Base-by-base conservation (phyloP, 2,113 vertebrate species). In the Menura novaehollandiae region DNA sequence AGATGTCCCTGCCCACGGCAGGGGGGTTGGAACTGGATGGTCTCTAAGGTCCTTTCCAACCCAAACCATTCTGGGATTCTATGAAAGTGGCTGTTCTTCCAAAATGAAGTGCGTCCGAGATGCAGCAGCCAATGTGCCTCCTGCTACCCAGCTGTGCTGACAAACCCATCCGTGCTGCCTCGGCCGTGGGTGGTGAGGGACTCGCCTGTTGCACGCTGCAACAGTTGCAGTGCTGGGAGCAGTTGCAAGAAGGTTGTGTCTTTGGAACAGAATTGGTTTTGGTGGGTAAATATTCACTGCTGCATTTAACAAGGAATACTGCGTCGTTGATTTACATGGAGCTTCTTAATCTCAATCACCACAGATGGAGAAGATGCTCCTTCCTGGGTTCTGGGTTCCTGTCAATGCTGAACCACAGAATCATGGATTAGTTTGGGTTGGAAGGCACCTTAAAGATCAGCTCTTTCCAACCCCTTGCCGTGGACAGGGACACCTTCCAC, bases 191-290 rank as follows among this genome's bases (percentile, higher is more conserved):
- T 28, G 19, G 9, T 66, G 60, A 62, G 62, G 69, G 58, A 46
- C 30, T 60, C 30, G 3, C 24, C 39, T 5, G 0, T 15, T 67
- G 46, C 49, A 28, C 0, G n/a, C n/a, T n/a, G n/a, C n/a, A n/a
- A 0, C 9, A 16, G n/a, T 15, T 15, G 7, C 4, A 24, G 3
- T 15, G n/a, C 15, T 67, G 62, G 63, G 32, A 21, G 7, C 6
- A 0, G 1, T 44, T 60, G 51, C 35, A 56, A 7, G 46, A 56
- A 66, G 20, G 51, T 28, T 56, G 33, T 71, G 14, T 59, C 60
- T 85, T 43, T 72, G 32, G 33, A 35, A 28, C 28, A 43, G 58
- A 53, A 21, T 41, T 85, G 15, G 10, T 33, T 69, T 37, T 12
- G 11, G 37, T 35, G 47, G 49, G 52, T 82, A 28, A 68, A 68